Conservation (phyloP, 2,113 vertebrate species). For the Bubo scandiacus region DNA sequence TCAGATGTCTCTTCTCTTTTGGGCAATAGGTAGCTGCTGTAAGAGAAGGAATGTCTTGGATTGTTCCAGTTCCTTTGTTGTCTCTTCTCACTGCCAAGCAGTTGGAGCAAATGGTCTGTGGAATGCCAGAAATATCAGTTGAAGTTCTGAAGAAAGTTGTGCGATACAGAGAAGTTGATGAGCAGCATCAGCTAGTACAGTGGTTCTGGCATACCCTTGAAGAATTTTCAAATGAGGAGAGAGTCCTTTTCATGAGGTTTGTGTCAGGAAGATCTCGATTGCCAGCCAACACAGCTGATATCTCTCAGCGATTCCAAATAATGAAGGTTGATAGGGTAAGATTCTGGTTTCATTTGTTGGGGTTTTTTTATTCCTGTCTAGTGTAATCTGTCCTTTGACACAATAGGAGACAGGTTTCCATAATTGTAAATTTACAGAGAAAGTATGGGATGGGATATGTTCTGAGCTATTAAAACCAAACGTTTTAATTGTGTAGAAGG, state of each 20-base stretch:
- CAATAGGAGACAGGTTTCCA: neutral
- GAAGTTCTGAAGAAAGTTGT: slow-evolving; percentile 87
- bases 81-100: slow-evolving; percentile 85
- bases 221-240: slow-evolving; percentile 86
- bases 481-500: neutral
- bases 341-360: neutral
- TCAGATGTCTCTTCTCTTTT: neutral
- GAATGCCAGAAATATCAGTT: slow-evolving; percentile 86
- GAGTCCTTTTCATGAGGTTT: slow-evolving; percentile 87
- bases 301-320: slow-evolving; percentile 87
- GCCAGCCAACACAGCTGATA: slow-evolving; percentile 86
- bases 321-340: slow-evolving; percentile 90
- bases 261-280: slow-evolving; percentile 84
- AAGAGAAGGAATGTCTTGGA: slow-evolving; percentile 88
- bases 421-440: neutral
- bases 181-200: slow-evolving; percentile 84
- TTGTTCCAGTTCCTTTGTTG: slow-evolving; percentile 81
- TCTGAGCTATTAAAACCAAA: neutral
- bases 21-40: slow-evolving; percentile 81
- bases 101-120: slow-evolving; percentile 86
- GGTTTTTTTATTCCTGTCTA: neutral
- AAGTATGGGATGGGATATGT: neutral
- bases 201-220: slow-evolving; percentile 88
- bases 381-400: neutral
- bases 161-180: slow-evolving; percentile 84